phyloP scores from a whole-genome alignment of 2,888 invertebrate species.

The Sialis fuliginosa region DNA sequence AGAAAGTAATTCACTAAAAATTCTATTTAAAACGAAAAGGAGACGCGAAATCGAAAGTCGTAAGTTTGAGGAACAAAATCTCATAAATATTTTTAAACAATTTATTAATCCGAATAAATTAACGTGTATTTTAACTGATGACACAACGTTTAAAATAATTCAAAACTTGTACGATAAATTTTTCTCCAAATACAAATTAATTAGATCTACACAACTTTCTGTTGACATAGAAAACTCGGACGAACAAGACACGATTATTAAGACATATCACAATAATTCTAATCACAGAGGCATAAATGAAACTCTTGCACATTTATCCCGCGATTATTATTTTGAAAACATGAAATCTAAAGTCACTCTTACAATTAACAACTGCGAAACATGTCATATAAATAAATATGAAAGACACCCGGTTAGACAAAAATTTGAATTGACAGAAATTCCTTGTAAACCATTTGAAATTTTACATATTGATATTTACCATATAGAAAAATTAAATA shows the following conservation, averaged over 20 bases:
- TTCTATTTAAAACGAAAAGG: too few species aligned
- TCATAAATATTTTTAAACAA: not conserved
- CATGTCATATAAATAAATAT: slow-evolving; percentile 9
- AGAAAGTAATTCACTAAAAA: too few species aligned
- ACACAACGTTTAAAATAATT: not conserved
- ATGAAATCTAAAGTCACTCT: slow-evolving; percentile 5
- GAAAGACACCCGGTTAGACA: slow-evolving; percentile 10
- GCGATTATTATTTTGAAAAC: slow-evolving; percentile 10
- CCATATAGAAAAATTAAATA: slow-evolving; percentile 4
- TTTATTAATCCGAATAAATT: not conserved
- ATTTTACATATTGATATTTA: slow-evolving; percentile 9
- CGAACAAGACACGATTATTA: slow-evolving; percentile 4
- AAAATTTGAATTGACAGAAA: slow-evolving; percentile 8
- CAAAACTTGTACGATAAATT: not conserved
- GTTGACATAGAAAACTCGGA: slow-evolving; percentile 5
- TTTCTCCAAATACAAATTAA: not conserved
- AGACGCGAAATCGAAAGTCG: too few species aligned
- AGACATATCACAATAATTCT: slow-evolving; percentile 7
- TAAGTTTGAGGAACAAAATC: not conserved
- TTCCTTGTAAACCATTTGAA: slow-evolving; percentile 10
- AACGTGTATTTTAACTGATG: not conserved
- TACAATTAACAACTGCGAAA: slow-evolving; percentile 11
- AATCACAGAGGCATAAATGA: slow-evolving; percentile 10
- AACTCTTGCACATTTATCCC: slow-evolving; percentile 7
- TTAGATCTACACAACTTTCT: not conserved